Percentiles rank a stretch among this genome's conserved stretches.
These are phyloP conservation scores for Galbula dea DNA, from an alignment of 2,113 vertebrate species.

Conservation along the genomic window DNA sequence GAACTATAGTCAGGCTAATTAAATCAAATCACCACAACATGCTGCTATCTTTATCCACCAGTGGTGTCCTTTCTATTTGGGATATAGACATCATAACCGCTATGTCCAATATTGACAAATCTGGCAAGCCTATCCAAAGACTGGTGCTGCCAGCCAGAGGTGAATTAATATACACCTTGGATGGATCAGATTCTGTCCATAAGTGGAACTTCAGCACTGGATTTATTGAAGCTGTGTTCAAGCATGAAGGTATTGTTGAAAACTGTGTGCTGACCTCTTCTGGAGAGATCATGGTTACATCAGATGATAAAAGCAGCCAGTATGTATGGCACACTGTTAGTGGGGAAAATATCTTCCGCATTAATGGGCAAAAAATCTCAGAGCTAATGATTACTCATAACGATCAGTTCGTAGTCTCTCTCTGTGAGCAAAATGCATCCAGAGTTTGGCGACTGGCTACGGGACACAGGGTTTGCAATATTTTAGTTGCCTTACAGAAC, in stretches of 20 bases:
- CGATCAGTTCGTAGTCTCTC: conserved; percentile 97
- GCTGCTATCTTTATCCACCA: conserved; percentile 93
- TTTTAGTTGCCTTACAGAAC: conserved; percentile 94
- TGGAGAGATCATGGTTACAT: conserved; percentile 94
- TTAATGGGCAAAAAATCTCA: conserved; percentile 93
- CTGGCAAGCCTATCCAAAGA: conserved; percentile 91
- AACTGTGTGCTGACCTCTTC: conserved; percentile 94
- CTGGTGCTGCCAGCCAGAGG: conserved; percentile 89
- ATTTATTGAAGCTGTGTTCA: conserved; percentile 95
- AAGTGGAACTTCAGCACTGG: conserved; percentile 98
- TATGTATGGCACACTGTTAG: conserved; percentile 95
- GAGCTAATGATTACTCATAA: conserved; percentile 97
- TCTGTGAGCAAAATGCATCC: conserved; percentile 96
- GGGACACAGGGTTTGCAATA: conserved; percentile 97
- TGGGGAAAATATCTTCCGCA: conserved; percentile 95
- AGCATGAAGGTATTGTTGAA: conserved; percentile 95
- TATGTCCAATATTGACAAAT: conserved; percentile 99
- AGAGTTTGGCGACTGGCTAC: conserved; percentile 95
- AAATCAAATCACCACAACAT: conserved; percentile 96
- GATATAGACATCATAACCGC: conserved; percentile 98
- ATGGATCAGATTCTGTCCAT: conserved; percentile 93
- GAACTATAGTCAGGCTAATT: conserved; percentile 93
- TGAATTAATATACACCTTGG: conserved; percentile 93
- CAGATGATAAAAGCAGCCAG: conserved; percentile 95
- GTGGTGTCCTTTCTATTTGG: conserved; percentile 95